A percentile compares a stretch with the other conserved stretches of the same genome.
phyloP scores from a whole-genome alignment of 2,113 vertebrate species.

The Paramormyrops kingsleyae region DNA sequence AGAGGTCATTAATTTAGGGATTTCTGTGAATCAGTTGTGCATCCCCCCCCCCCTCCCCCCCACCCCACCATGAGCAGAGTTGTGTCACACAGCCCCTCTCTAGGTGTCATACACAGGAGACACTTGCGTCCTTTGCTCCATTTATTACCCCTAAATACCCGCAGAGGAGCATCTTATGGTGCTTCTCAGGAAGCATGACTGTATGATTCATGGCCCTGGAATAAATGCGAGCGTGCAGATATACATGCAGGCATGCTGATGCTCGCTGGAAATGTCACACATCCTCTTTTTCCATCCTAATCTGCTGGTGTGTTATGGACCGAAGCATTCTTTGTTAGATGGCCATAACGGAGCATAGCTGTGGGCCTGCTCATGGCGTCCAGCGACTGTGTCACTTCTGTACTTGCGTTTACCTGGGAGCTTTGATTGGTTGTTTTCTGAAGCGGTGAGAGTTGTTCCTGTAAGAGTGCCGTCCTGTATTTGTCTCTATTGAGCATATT shows the following conservation, averaged over 20 bases:
- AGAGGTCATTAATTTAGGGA: background rate
- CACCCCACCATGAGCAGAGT: background rate
- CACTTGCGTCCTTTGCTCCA: background rate
- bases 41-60: too few species aligned
- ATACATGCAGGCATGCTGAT: background rate
- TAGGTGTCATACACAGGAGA: background rate
- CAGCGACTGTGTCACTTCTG: background rate
- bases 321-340: background rate
- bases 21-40: background rate
- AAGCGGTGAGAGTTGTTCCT: background rate
- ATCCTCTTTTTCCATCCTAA: background rate
- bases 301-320: background rate
- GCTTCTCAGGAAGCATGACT: background rate
- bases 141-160: background rate
- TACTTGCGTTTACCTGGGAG: background rate
- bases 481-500: background rate
- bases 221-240: background rate
- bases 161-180: background rate
- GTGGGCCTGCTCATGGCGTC: background rate
- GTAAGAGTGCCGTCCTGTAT: background rate
- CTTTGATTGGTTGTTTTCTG: background rate
- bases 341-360: background rate
- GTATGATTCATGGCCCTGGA: background rate
- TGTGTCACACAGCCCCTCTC: background rate
- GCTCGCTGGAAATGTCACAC: background rate